Evolutionary conservation across 2,797 vertebrate genomes (phyloP), one percentile per base, ranked within the genome.

Genomic region (Cheirogaleus major): DNA sequence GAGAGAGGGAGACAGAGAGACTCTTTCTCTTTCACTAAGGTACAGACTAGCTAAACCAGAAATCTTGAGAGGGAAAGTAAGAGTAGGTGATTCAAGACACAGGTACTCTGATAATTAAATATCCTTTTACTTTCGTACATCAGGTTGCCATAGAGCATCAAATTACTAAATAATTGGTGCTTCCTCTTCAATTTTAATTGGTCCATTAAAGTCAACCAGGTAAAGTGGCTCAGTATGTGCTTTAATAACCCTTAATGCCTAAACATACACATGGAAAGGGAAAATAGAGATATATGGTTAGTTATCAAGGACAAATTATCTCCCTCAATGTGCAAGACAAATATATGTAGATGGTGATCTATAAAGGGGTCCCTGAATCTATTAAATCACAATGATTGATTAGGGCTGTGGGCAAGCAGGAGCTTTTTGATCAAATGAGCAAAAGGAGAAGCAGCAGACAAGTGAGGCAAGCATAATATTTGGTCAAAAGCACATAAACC

Each of bases 11-110:
- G 35, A 80, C n/a, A 87, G 25, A 81, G 10, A 78, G n/a, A 85
- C 45, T 92, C 89, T 93, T 89, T 95, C 45, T 92, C 89, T 93
- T 89, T 95, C 86, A 93, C 48, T 83, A n/a, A 81, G 43, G 17
- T 15, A 65, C 78, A 92, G 52, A 94, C 35, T 79, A 84, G 89
- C 55, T 95, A 89, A 91, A 87, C 55, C 38, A 97, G 96, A 97
- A 96, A 80, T 70, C 93, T 70, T 86, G 50, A 86, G 38, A 95
- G 32, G 32, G 67, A 97, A 81, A 97, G 83, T 76, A 88, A 95
- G 32, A 85, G 69, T 70, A n/a, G 57, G 43, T 91, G 94, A 96
- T 65, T 96, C 75, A 86, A 89, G 67, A 97, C 61, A 95, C 32
- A 86, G 45, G 78, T 70, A 85, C 88, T 92, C 72, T 90, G 57